A percentile compares a stretch with the other conserved stretches of the same genome.
Conservation (phyloP, 2,797 vertebrate species). For the Arnoldichthys spilopterus region DNA sequence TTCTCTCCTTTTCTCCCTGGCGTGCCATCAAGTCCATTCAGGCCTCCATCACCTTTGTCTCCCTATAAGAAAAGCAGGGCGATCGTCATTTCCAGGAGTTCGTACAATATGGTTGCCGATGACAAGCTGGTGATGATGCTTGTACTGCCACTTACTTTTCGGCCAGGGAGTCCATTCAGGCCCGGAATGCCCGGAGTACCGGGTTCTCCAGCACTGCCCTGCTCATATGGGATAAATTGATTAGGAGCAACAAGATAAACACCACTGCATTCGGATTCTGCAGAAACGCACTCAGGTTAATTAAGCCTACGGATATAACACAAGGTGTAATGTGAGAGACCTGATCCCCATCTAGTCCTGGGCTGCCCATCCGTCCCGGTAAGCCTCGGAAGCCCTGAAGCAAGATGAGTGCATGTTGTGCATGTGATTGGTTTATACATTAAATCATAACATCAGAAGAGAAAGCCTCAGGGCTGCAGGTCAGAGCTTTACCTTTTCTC, state of each 20-base stretch:
- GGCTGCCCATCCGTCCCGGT: slow-evolving; percentile 76
- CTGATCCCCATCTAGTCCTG: slow-evolving; percentile 79
- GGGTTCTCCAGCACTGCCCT: slow-evolving; percentile 81
- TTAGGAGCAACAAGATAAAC: neutral
- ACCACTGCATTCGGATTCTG: neutral
- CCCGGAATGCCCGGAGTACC: slow-evolving; percentile 82
- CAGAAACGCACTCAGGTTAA: neutral
- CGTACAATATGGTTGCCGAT: too few relatives aligned
- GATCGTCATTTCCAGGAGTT: too few relatives aligned
- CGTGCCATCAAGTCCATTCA: slow-evolving; percentile 72
- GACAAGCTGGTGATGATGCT: too few relatives aligned
- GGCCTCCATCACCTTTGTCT: slow-evolving; percentile 77
- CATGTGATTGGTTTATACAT: neutral
- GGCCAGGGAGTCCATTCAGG: slow-evolving; percentile 73
- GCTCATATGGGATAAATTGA: slow-evolving; percentile 26
- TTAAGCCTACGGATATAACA: neutral
- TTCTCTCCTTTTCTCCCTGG: slow-evolving; percentile 84
- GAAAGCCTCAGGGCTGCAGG: neutral
- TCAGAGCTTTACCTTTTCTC: slow-evolving; percentile 79
- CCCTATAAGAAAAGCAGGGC: slow-evolving; percentile 72
- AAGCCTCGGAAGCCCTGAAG: slow-evolving; percentile 83
- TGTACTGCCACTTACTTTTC: slow-evolving; percentile 73
- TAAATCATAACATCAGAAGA: neutral
- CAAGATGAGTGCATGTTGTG: neutral
- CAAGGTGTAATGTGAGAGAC: slow-evolving; percentile 63